Evolutionary conservation across 2,888 invertebrate species (phyloP).

Genomic region (Mactromeris polynyma): DNA sequence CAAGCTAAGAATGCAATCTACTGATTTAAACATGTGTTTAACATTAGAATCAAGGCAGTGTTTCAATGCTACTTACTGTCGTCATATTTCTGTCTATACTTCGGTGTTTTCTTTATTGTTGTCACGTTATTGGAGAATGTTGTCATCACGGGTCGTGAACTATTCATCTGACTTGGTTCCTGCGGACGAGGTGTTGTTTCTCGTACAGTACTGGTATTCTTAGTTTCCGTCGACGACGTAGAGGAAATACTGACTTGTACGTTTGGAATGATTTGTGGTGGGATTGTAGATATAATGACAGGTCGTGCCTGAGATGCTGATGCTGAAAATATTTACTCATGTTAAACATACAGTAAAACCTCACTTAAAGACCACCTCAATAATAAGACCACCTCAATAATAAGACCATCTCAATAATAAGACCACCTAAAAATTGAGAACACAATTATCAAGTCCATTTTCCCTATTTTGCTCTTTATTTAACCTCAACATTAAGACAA

Average conservation of each 20-base stretch:
- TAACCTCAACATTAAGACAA: too few relatives aligned
- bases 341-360: too few relatives aligned
- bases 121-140: constrained; percentile 56
- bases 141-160: constrained; percentile 45
- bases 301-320: constrained; percentile 79
- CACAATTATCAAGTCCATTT: too few relatives aligned
- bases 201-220: background rate
- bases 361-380: too few relatives aligned
- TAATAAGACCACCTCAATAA: too few relatives aligned
- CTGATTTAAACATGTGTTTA: too few relatives aligned
- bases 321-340: constrained; percentile 57
- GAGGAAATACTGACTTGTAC: background rate
- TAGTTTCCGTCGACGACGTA: background rate
- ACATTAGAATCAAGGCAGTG: too few relatives aligned
- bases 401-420: too few relatives aligned
- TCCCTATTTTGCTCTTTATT: too few relatives aligned
- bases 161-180: constrained; percentile 26
- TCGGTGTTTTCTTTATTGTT: constrained; percentile 49
- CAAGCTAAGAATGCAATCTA: too few relatives aligned
- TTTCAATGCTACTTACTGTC: constrained; percentile 48
- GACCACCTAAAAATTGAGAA: too few relatives aligned
- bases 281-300: constrained; percentile 69
- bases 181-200: constrained; percentile 43
- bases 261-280: constrained; percentile 68
- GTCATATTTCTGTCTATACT: constrained; percentile 34